Base-by-base conservation (phyloP, 2,888 invertebrate genomes). In the Drosophila dives region DNA sequence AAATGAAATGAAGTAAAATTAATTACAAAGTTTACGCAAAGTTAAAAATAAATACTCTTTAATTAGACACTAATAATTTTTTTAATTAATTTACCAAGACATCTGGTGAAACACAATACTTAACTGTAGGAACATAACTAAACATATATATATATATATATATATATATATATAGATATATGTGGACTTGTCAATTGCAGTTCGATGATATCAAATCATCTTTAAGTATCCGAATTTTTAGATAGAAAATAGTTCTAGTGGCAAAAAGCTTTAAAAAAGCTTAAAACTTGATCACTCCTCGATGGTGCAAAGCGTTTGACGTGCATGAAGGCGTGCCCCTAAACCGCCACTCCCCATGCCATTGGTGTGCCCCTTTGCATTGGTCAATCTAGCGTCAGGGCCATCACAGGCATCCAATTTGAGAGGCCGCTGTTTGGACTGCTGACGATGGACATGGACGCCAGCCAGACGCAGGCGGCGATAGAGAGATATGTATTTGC, bases 401-500 rank as follows among this genome's bases (percentile, higher is more conserved):
- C 65, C 80, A 72, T 81, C 72, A 33, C 59, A 67, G 61, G 40
- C 59, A 50, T 72, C 64, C 26, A 42, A 8, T 62, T 80, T 80
- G 26, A 56, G 48, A 11, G 36, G 7, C 36, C 78, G 69, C 32
- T 67, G 77, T 51, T 79, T 70, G 32, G 74, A 53, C 75, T 81
- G 90, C 80, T 86, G 89, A 38, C 91, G 86, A 89, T 94, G 94
- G 56, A 95, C 92, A 91, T 94, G 94, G 86, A 93, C 92, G 32
- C 94, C 94, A 73, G 91, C 91, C 77, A 93, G 93, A 72, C 94
- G 94, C 48, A 98, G 94, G 91, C 96, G 95, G 85, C 97, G 94
- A 92, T 97, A 97, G 40, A 98, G 93, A 2, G 96, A 96, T 79
- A 97, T 96, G 92, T 97, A 98, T 93, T 97, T 97, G 56, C 97